These are phyloP conservation scores for Pteropus alecto DNA, from an alignment of 2,113 vertebrate genomes.

Conservation along the genomic window DNA sequence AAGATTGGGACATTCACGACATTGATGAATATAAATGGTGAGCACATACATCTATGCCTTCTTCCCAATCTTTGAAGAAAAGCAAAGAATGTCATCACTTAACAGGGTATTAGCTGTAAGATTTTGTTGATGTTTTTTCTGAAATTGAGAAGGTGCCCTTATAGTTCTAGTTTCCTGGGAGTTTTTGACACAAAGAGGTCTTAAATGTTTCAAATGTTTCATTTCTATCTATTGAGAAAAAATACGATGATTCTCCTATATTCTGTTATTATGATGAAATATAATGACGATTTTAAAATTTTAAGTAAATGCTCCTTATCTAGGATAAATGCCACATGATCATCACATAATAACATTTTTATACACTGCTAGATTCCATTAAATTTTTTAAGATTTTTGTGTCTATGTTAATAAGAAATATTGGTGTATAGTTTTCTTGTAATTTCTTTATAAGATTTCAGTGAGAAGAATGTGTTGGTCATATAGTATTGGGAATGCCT, in stretches of 20 bases:
- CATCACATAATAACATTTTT: neutral
- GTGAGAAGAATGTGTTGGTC: neutral
- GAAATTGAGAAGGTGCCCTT: neutral
- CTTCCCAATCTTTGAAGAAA: neutral
- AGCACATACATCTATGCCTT: neutral
- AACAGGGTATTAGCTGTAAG: neutral
- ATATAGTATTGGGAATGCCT: neutral
- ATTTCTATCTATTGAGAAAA: neutral
- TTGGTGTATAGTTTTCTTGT: neutral
- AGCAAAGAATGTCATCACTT: neutral
- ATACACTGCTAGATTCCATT: neutral
- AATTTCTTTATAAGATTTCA: neutral
- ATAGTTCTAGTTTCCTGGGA: neutral
- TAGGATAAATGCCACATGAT: neutral
- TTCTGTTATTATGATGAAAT: neutral
- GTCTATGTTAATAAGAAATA: neutral
- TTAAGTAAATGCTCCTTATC: neutral
- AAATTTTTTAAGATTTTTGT: neutral
- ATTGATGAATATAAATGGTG: neutral
- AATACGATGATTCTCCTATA: neutral
- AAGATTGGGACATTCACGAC: neutral
- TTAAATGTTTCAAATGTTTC: neutral
- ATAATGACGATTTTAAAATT: neutral
- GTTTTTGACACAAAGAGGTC: neutral
- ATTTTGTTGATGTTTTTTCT: neutral